Evolutionary conservation across 2,888 invertebrate species (phyloP).

Genomic region (Cephus nigrinus): DNA sequence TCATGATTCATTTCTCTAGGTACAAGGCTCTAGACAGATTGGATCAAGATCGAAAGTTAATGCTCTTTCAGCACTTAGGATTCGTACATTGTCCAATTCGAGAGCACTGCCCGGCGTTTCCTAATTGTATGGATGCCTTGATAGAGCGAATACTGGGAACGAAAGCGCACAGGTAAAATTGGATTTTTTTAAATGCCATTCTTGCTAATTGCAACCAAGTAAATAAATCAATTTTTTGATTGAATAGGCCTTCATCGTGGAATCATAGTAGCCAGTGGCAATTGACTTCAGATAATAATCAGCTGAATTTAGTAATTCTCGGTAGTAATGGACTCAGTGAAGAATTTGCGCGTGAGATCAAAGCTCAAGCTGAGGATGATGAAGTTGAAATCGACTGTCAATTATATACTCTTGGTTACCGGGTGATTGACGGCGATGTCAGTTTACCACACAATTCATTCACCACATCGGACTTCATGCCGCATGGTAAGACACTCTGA

Average conservation of each 20-base stretch:
- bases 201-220: not conserved
- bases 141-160: slow-evolving; percentile 78
- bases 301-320: slow-evolving; percentile 88
- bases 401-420: slow-evolving; percentile 85
- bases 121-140: slow-evolving; percentile 83
- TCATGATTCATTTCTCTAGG: slow-evolving; percentile 65
- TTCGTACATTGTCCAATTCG: slow-evolving; percentile 95
- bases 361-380: slow-evolving; percentile 88
- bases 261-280: slow-evolving; percentile 75
- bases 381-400: slow-evolving; percentile 85
- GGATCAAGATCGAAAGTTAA: slow-evolving; percentile 93
- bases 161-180: slow-evolving; percentile 72
- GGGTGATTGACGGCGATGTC: slow-evolving; percentile 89
- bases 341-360: slow-evolving; percentile 86
- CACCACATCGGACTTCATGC: slow-evolving; percentile 86
- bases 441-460: slow-evolving; percentile 83
- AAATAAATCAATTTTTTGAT: not conserved
- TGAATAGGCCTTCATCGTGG: slow-evolving; percentile 72
- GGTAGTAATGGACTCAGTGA: slow-evolving; percentile 89
- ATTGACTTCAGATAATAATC: slow-evolving; percentile 75
- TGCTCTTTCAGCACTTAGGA: slow-evolving; percentile 94
- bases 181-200: not conserved
- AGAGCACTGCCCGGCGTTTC: slow-evolving; percentile 92
- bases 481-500: slow-evolving; percentile 76
- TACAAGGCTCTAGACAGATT: slow-evolving; percentile 94